Conservation (phyloP, 2,797 vertebrate genomes). For the Chelidonichthys spinosus region DNA sequence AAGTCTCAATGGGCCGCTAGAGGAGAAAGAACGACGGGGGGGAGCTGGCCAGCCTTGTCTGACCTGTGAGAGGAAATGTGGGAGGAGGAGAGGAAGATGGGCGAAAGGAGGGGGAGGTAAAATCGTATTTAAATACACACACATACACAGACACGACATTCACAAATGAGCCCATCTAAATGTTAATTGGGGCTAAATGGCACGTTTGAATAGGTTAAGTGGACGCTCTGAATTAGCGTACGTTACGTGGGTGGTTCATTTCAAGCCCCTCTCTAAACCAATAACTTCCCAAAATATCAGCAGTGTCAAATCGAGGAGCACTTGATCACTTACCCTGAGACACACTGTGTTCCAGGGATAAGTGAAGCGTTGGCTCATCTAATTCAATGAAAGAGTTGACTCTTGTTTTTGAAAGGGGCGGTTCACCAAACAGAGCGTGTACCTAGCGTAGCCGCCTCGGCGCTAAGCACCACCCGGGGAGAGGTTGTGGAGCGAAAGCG, state of each 20-base stretch:
- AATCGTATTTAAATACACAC: slow-evolving; percentile 24
- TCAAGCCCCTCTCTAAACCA: slow-evolving; percentile 56
- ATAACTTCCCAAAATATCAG: slow-evolving; percentile 68
- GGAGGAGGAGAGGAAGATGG: slow-evolving; percentile 32
- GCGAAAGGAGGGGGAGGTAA: not conserved
- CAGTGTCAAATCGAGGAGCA: slow-evolving; percentile 53
- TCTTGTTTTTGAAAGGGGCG: slow-evolving; percentile 19
- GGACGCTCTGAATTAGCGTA: slow-evolving; percentile 53
- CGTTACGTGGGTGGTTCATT: slow-evolving; percentile 52
- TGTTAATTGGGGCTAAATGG: slow-evolving; percentile 75
- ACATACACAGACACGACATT: slow-evolving; percentile 20
- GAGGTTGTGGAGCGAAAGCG: slow-evolving; percentile 4
- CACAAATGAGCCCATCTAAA: slow-evolving; percentile 70
- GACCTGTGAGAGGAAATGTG: slow-evolving; percentile 38
- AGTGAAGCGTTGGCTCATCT: slow-evolving; percentile 41
- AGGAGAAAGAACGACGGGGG: slow-evolving; percentile 41
- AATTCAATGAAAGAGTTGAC: slow-evolving; percentile 44
- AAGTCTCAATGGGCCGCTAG: slow-evolving; percentile 52
- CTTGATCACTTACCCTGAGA: slow-evolving; percentile 37
- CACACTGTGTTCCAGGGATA: slow-evolving; percentile 22
- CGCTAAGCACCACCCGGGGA: slow-evolving; percentile 45
- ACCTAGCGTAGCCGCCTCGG: not conserved
- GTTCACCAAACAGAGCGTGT: slow-evolving; percentile 1
- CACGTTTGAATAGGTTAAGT: slow-evolving; percentile 72
- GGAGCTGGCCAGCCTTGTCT: slow-evolving; percentile 22